phyloP scores from a whole-genome alignment of 1,140 invertebrate species.

The Atta texana region DNA sequence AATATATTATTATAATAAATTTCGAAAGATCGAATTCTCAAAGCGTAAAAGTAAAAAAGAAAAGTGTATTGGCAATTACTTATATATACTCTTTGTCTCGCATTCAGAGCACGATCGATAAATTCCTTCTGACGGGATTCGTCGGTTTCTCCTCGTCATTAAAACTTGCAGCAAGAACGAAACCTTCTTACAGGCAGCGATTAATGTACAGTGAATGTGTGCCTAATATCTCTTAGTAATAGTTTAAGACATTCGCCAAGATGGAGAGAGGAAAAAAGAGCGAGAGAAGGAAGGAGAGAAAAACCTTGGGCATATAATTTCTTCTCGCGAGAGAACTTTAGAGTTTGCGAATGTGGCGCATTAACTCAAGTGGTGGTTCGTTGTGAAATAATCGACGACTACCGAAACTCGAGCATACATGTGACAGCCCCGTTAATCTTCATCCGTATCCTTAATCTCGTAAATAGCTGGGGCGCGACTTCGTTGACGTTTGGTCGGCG shows the following conservation, averaged over 20 bases:
- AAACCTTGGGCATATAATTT: constrained; percentile 17
- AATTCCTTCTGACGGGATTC: constrained; percentile 12
- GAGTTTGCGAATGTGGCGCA: constrained; percentile 9
- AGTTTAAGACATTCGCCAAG: constrained; percentile 25
- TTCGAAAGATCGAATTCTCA: not conserved
- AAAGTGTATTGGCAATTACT: constrained; percentile 13
- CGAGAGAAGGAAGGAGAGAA: not conserved
- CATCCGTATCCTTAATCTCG: constrained; percentile 49
- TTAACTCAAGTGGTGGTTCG: constrained; percentile 41
- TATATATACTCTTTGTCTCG: not conserved
- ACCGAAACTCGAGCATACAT: constrained; percentile 32
- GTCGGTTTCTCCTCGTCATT: not conserved
- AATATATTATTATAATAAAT: not conserved
- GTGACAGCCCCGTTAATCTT: constrained; percentile 52
- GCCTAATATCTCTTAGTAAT: constrained; percentile 16
- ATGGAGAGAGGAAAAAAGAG: not conserved
- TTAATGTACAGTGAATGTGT: constrained; percentile 30
- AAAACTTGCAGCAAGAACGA: constrained; percentile 1
- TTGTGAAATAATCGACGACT: constrained; percentile 48
- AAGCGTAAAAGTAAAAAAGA: not conserved
- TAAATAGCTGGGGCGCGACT: constrained; percentile 46
- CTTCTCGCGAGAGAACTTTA: constrained; percentile 31
- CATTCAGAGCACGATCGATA: constrained; percentile 28
- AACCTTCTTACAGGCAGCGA: not conserved
- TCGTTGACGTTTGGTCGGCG: constrained; percentile 23